phyloP scores from a whole-genome alignment of 2,113 vertebrate species.

The Quiscalus mexicanus region DNA sequence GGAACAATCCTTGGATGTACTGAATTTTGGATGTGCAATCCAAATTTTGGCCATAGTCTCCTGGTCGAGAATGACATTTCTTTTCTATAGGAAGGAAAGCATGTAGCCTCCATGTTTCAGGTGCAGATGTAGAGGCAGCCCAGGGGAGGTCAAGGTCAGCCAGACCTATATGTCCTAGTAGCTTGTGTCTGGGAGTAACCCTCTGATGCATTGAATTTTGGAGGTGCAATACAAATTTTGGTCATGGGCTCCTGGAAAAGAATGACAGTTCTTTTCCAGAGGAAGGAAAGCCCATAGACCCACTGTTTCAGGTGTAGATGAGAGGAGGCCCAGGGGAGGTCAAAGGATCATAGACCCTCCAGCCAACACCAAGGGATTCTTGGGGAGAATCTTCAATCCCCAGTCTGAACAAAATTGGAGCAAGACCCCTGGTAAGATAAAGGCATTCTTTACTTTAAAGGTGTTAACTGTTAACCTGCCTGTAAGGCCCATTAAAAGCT shows the following conservation, averaged over 20 bases:
- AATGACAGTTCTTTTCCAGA: neutral
- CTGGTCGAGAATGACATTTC: neutral
- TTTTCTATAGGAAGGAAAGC: neutral
- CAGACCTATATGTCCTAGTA: neutral
- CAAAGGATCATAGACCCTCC: neutral
- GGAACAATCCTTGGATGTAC: neutral
- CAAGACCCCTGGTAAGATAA: too few species aligned
- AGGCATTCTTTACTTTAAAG: too few species aligned
- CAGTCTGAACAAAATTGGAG: neutral
- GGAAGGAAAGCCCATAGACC: neutral
- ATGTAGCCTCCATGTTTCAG: neutral
- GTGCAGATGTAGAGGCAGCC: neutral
- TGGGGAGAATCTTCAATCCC: neutral
- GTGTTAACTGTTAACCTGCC: too few species aligned
- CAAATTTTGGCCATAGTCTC: neutral
- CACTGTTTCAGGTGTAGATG: neutral
- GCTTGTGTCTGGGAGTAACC: neutral
- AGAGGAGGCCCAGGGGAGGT: neutral
- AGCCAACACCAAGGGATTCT: neutral
- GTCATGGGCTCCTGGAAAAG: neutral
- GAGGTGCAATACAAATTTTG: neutral
- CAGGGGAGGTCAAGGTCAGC: neutral
- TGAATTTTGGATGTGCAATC: neutral
- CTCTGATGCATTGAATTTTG: neutral
- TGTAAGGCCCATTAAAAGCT: neutral